phyloP scores from a whole-genome alignment of 2,888 invertebrate species.

The Scaptomyza caliginosa region DNA sequence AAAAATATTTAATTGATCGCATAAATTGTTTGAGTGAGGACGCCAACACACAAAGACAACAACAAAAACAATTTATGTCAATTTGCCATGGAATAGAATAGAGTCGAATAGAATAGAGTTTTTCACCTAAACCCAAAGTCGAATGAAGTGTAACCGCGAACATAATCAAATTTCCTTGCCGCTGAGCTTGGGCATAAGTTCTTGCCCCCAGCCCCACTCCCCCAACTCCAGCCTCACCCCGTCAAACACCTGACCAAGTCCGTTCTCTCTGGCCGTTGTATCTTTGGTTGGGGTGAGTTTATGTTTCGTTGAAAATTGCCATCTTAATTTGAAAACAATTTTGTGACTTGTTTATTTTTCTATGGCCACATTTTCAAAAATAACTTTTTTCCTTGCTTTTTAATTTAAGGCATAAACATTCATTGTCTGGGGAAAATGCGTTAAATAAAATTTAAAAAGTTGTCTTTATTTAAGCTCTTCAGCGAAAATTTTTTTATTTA shows the following conservation, averaged over 20 bases:
- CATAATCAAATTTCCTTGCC: conserved; percentile 73
- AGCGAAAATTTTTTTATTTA: no score
- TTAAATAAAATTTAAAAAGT: no score
- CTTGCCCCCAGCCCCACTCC: neutral
- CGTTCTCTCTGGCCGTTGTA: neutral
- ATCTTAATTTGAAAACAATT: conserved; percentile 80
- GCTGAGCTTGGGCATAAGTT: conserved; percentile 50
- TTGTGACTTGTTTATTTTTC: conserved; percentile 27
- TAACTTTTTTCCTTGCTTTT: neutral
- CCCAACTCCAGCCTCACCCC: neutral
- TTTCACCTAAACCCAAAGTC: conserved; percentile 19
- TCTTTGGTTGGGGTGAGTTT: conserved; percentile 5
- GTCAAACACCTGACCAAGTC: conserved; percentile 27
- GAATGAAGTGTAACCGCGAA: conserved; percentile 74
- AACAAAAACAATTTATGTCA: conserved; percentile 67
- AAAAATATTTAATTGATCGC: conserved; percentile 79
- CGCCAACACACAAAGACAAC: conserved; percentile 23
- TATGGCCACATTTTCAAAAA: conserved; percentile 26
- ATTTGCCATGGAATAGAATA: conserved; percentile 37
- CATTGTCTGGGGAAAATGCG: conserved; percentile 53
- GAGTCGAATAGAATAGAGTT: no score
- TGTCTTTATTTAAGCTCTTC: no score
- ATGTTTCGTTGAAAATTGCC: conserved; percentile 50
- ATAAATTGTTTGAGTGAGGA: conserved; percentile 68
- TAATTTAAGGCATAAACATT: conserved; percentile 47